Conservation (phyloP, 2,113 vertebrate genomes). For the Ochotona princeps region DNA sequence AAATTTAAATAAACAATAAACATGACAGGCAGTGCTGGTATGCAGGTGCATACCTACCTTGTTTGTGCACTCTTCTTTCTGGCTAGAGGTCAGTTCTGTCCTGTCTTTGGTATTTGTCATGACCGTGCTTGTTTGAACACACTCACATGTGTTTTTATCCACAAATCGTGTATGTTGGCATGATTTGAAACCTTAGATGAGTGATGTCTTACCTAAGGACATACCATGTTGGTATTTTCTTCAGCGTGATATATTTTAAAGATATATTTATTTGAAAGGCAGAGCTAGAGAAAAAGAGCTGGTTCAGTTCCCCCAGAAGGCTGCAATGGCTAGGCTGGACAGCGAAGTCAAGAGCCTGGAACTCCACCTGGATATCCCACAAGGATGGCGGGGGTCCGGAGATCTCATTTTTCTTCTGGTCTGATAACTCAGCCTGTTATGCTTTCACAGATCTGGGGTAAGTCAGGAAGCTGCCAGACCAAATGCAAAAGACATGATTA, state of each 20-base stretch:
- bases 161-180: background rate
- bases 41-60: background rate
- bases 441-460: background rate
- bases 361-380: no score
- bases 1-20: background rate
- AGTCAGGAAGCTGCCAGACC: background rate
- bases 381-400: background rate
- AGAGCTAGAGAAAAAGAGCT: no score
- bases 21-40: fast-evolving
- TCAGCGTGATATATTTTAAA: background rate
- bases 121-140: background rate
- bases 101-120: background rate
- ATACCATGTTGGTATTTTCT: background rate
- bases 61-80: background rate
- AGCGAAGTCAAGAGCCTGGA: no score
- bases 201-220: background rate
- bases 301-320: no score
- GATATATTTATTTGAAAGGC: background rate
- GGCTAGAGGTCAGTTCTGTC: background rate
- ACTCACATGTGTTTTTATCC: background rate
- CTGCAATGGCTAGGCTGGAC: no score
- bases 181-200: slow-evolving; percentile 26
- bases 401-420: background rate
- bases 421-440: background rate
- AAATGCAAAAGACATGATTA: slow-evolving; percentile 24